These are phyloP conservation scores for Nemoura dubitans DNA, from an alignment of 2,888 invertebrate genomes.

Conservation along the genomic window DNA sequence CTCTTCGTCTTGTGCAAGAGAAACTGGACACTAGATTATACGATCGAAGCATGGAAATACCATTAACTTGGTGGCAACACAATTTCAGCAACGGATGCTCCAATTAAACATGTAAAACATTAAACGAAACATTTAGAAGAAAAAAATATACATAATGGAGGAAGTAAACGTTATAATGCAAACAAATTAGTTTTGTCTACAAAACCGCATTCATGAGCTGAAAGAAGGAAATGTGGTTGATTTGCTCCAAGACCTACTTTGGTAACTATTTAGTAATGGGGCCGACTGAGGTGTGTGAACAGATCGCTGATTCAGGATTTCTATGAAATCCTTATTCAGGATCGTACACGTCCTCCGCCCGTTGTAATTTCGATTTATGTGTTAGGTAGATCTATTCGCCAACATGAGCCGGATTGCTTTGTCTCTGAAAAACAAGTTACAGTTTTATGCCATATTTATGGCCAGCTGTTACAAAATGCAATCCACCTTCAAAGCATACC, in stretches of 20 bases:
- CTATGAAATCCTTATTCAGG: background rate
- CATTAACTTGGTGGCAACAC: background rate
- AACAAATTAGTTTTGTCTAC: constrained; percentile 12
- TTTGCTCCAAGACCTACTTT: constrained; percentile 7
- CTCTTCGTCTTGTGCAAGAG: background rate
- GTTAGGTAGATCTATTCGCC: background rate
- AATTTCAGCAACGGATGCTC: background rate
- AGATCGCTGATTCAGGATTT: background rate
- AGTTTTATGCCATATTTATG: background rate
- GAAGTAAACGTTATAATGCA: background rate
- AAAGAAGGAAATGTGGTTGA: constrained; percentile 12
- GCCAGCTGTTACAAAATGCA: constrained; percentile 3
- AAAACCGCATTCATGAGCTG: constrained; percentile 9
- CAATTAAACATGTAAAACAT: background rate
- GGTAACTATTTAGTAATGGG: background rate
- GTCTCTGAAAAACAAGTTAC: constrained; percentile 5
- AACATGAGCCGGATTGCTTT: background rate
- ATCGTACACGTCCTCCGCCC: background rate
- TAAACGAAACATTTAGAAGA: background rate
- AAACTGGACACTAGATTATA: background rate
- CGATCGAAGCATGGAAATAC: background rate
- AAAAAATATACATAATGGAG: background rate
- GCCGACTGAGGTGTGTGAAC: background rate
- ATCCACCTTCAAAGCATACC: background rate
- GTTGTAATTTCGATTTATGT: background rate